Base-by-base conservation (phyloP, 2,797 vertebrate genomes). In the Graptemys geographica region DNA sequence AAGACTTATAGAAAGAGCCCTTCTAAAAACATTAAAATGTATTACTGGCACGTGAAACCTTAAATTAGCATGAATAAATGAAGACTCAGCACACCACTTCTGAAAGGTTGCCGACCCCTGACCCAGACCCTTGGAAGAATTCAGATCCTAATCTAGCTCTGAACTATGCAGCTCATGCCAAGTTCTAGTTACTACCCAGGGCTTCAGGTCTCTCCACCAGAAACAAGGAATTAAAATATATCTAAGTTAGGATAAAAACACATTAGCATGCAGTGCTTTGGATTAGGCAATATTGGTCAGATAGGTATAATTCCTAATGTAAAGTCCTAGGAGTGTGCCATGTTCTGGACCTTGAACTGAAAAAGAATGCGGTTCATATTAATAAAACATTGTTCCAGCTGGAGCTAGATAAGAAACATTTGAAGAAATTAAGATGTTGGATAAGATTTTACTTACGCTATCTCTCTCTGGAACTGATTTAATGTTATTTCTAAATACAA, bases 401-500 rank as follows among this genome's bases (percentile, higher is more conserved):
- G 52, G 44, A 86, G 81, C 79, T 89, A 44, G 41, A 90, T 81
- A 90, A 90, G 95, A 44, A 74, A 87, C 10, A 7, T 53, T 90
- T 62, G 49, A 23, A 90, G 74, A 89, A 95, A 92, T 81, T 11
- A 69, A 59, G 88, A 4, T 59, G 37, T 41, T 80, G 78, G 47
- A 59, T 62, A 49, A 81, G 56, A 41, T 90, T 92, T 88, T 96
- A 87, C 84, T 82, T 86, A 82, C 47, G 59, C 56, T 55, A 15
- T 2, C 11, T 81, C 47, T 87, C 80, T 86, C 87, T 91, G 94
- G 83, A 94, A 80, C 16, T 90, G 93, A 94, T 93, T 94, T 94
- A 94, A 91, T 83, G n/a, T 91, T 90, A 81, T 84, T 88, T 89
- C 55, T 94, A 90, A 96, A 95, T 69, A 81, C 86, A 94, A 93